Conservation (phyloP, 2,797 vertebrate species). For the Carcharodon carcharias region DNA sequence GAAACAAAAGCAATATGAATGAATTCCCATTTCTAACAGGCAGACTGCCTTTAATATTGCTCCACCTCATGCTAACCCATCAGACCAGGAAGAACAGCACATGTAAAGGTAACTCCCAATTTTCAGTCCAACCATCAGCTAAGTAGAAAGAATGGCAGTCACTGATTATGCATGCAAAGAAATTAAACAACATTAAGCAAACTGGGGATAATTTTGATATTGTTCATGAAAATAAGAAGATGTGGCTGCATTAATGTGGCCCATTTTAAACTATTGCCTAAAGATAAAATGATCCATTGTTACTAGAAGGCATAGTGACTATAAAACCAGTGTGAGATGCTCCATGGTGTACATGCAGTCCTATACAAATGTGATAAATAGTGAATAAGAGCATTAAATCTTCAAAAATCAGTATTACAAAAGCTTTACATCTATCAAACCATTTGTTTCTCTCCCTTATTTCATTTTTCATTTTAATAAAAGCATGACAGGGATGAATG, state of each 20-base stretch:
- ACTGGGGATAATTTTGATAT: background rate
- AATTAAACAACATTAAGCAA: background rate
- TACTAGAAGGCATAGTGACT: too few species aligned
- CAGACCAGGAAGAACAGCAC: background rate
- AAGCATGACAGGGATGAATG: background rate
- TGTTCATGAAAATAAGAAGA: background rate
- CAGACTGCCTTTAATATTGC: background rate
- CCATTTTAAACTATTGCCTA: background rate
- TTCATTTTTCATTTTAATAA: constrained; percentile 10
- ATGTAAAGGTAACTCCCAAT: background rate
- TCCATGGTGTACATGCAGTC: background rate
- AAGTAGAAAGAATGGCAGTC: background rate
- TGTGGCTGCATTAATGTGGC: background rate
- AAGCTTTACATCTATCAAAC: background rate
- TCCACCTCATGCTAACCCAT: background rate
- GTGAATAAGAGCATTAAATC: background rate
- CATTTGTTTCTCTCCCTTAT: background rate
- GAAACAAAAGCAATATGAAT: background rate
- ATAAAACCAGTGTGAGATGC: background rate
- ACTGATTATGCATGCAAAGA: background rate
- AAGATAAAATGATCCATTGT: background rate
- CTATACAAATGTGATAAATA: background rate
- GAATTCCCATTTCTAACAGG: background rate
- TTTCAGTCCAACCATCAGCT: background rate
- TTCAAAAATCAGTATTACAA: background rate